Base-by-base conservation (phyloP, 2,113 vertebrate species). In the Ancistrus triradiatus region DNA sequence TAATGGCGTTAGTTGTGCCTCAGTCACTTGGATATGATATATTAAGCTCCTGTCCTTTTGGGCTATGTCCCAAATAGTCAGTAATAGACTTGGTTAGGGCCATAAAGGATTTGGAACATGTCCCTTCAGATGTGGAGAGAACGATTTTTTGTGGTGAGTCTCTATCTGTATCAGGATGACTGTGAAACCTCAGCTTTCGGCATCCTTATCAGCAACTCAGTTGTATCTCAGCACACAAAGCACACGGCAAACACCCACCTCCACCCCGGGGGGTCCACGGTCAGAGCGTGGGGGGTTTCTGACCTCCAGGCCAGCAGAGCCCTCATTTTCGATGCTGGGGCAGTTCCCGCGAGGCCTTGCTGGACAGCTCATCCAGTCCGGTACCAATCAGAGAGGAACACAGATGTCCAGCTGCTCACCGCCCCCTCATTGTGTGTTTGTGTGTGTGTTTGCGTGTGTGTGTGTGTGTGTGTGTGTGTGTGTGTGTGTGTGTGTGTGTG, bases 241-340 rank as follows among this genome's bases (percentile, higher is more conserved):
- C 21, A 28, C 21, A 4, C 15, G 3, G 14, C 74, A 76, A 76
- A 81, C 63, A 66, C 61, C 31, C 61, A 43, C 28, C 14, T n/a
- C n/a, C n/a, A 22, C 10, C 15, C 22, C n/a, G 40, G 60, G 18
- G 48, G 63, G 53, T 28, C 17, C 15, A 1, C 4, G 21, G 35
- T 69, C 70, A 68, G 72, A 47, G 72, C 59, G 69, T 68, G 38
- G 13, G 38, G 69, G 69, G 60, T 64, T 62, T 17, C 59, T 78
- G 75, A 77, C 74, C 84, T 87, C 78, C 76, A 80, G 84, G 78
- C 78, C 80, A 79, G 74, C 78, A 74, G 63, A 74, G 76, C 72
- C 73, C 77, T 84, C 63, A 72, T 85, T 82, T 82, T 77, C 80
- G 78, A 78, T 51, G 43, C 67, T 61, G 74, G 42, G 53, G 28